A percentile compares a stretch with the other conserved stretches of the same genome.
Evolutionary conservation across 2,113 vertebrate species (phyloP).

Genomic region (Chaetodon trifascialis): DNA sequence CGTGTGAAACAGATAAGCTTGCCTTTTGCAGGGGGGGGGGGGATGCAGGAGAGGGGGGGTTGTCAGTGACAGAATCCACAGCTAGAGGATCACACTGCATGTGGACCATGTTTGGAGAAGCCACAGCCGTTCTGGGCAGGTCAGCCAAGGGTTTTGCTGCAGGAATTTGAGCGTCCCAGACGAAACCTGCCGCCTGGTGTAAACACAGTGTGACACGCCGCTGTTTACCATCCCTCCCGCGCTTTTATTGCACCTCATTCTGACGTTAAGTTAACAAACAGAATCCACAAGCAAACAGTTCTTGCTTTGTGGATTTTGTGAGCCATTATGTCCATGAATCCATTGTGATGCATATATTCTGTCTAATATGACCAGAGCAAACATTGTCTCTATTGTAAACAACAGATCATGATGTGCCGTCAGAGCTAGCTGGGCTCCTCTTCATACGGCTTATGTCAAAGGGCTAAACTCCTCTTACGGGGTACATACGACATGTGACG

Average conservation of each 20-base stretch:
- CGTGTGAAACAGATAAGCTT: conserved; percentile 57
- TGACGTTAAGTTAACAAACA: conserved; percentile 4
- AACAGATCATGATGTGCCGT: conserved; percentile 72
- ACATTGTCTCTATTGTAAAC: conserved; percentile 47
- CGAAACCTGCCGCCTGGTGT: conserved; percentile 51
- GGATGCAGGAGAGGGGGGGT: not conserved
- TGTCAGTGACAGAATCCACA: conserved; percentile 65
- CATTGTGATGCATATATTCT: not conserved
- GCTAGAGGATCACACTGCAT: conserved; percentile 21
- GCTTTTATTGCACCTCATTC: conserved; percentile 42
- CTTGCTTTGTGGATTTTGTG: not conserved
- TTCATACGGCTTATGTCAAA: conserved; percentile 81
- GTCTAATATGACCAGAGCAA: conserved; percentile 19
- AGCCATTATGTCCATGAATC: conserved; percentile 19
- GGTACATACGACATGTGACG: conserved; percentile 55
- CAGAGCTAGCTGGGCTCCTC: conserved; percentile 78
- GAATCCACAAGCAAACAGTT: not conserved
- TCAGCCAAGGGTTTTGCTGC: conserved; percentile 72
- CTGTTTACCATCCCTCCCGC: conserved; percentile 30
- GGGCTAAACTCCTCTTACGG: conserved; percentile 79
- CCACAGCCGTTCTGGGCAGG: conserved; percentile 40
- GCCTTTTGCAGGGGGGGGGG: conserved; percentile 16
- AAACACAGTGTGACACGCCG: conserved; percentile 47
- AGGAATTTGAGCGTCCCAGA: conserved; percentile 52
- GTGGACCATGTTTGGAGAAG: conserved; percentile 75